These are phyloP conservation scores for Teleopsis dalmanni DNA, from an alignment of 1,140 invertebrate species.

Conservation along the genomic window DNA sequence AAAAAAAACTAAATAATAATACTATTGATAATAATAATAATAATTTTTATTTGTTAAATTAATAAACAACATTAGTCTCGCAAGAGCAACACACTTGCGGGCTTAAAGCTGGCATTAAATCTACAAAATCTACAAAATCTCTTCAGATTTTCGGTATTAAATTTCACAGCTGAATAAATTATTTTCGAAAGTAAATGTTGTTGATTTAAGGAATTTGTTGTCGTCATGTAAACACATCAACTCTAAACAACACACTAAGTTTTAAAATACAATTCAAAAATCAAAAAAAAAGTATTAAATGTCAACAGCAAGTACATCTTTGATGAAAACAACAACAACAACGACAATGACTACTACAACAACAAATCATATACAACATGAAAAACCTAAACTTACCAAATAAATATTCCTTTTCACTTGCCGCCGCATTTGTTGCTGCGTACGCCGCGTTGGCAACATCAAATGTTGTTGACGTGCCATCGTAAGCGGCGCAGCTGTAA, in stretches of 20 bases:
- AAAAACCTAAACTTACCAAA: conserved; percentile 27
- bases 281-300: too few relatives aligned
- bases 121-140: neutral
- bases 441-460: conserved; percentile 20
- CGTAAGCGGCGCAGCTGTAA: neutral
- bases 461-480: conserved; percentile 5
- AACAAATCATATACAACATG: neutral
- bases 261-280: too few relatives aligned
- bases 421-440: conserved; percentile 9
- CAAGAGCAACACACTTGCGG: neutral
- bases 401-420: conserved; percentile 38
- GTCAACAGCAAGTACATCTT: too few relatives aligned
- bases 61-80: conserved; percentile 1
- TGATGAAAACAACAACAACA: too few relatives aligned
- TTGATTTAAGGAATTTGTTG: too few relatives aligned
- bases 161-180: conserved; percentile 12
- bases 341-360: too few relatives aligned
- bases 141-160: conserved; percentile 3
- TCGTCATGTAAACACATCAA: too few relatives aligned
- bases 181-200: too few relatives aligned
- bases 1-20: too few relatives aligned
- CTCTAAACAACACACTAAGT: too few relatives aligned
- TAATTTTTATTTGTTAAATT: too few relatives aligned
- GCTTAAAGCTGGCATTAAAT: neutral
- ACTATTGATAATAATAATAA: too few relatives aligned